Evolutionary conservation across 2,888 invertebrate species (phyloP).

Genomic region (Drosophila anomalipes): DNA sequence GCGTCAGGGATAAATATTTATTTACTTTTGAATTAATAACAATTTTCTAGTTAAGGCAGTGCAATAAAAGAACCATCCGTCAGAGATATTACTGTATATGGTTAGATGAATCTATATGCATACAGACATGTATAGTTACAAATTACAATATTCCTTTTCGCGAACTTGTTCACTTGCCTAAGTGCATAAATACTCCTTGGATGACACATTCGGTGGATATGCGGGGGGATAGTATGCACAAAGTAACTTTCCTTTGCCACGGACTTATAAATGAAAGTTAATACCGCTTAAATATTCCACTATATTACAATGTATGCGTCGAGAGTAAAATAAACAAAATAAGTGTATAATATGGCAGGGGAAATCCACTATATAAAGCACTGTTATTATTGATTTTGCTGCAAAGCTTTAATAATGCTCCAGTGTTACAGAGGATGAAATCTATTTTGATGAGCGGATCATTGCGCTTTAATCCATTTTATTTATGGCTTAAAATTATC

Average conservation of each 20-base stretch:
- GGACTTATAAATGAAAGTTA: constrained; percentile 22
- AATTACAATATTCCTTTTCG: not conserved
- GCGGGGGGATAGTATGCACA: not conserved
- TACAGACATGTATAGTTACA: not conserved
- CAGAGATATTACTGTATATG: not conserved
- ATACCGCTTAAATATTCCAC: not conserved
- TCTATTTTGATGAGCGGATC: constrained; percentile 78
- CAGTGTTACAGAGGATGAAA: constrained; percentile 53
- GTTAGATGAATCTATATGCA: not conserved
- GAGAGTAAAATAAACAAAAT: constrained; percentile 36
- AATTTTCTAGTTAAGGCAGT: not conserved
- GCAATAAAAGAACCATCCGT: not conserved
- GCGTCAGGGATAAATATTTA: not conserved
- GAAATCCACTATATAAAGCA: constrained; percentile 34
- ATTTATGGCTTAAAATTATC: constrained; percentile 82
- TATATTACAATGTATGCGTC: constrained; percentile 1
- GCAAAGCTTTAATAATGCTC: constrained; percentile 66
- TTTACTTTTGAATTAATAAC: not conserved
- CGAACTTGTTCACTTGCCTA: constrained; percentile 4
- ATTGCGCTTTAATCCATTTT: constrained; percentile 82
- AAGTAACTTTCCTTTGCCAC: not conserved
- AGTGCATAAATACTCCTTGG: not conserved
- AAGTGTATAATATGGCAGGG: constrained; percentile 36
- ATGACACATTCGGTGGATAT: not conserved
- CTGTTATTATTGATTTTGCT: constrained; percentile 54